These are phyloP conservation scores for Poeciliopsis infans DNA, from an alignment of 2,797 vertebrate species.

Conservation along the genomic window DNA sequence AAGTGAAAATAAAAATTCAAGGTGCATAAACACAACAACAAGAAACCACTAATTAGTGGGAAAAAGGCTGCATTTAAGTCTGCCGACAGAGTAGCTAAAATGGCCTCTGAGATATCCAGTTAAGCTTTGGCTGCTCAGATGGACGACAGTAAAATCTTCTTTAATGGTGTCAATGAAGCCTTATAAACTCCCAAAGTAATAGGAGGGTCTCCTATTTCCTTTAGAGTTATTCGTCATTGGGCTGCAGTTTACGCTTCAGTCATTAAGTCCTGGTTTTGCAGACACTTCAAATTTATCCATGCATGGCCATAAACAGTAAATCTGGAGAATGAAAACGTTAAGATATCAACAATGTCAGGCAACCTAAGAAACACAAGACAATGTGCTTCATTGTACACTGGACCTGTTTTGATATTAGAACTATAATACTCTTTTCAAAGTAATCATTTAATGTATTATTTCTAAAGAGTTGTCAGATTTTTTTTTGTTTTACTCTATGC, in stretches of 20 bases:
- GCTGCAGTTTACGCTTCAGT: conserved; percentile 43
- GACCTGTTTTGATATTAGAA: background rate
- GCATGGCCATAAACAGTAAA: background rate
- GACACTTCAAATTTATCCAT: conserved; percentile 9
- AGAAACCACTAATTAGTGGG: conserved; percentile 6
- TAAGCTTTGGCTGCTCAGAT: conserved; percentile 43
- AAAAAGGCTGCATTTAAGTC: conserved; percentile 40
- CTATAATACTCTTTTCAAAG: background rate
- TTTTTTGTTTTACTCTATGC: too few relatives aligned
- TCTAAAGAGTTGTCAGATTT: too few relatives aligned
- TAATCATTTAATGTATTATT: too few relatives aligned
- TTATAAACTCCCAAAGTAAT: conserved; percentile 62
- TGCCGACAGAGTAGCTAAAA: conserved; percentile 29
- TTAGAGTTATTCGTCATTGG: conserved; percentile 51
- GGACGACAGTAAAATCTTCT: conserved; percentile 55
- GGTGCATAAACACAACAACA: background rate
- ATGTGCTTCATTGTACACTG: background rate
- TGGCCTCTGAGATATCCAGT: conserved; percentile 43
- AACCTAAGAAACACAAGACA: background rate
- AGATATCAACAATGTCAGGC: background rate
- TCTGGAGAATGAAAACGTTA: background rate
- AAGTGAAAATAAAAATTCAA: background rate
- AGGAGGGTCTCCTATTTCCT: conserved; percentile 34
- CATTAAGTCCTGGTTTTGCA: conserved; percentile 22
- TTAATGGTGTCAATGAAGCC: conserved; percentile 61